These are phyloP conservation scores for Tretioscincus oriximinensis DNA, from an alignment of 2,113 vertebrate species.

Conservation along the genomic window DNA sequence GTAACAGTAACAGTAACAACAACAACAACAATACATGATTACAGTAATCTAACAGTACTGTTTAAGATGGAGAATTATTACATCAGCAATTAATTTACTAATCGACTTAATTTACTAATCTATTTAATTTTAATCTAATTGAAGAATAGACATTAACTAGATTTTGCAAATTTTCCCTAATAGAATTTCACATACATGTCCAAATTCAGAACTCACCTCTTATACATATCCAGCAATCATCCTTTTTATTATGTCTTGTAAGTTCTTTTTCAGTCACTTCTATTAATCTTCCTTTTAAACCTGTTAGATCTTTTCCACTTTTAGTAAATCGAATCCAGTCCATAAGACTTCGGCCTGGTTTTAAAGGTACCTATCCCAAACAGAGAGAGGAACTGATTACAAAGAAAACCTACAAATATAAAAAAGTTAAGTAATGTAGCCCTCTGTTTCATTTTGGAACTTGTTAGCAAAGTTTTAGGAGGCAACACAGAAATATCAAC, in stretches of 20 bases:
- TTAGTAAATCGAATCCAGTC: conserved; percentile 95
- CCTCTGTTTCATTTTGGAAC: not conserved
- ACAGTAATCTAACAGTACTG: too few species aligned
- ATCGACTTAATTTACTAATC: too few species aligned
- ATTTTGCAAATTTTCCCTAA: too few species aligned
- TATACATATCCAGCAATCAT: conserved; percentile 97
- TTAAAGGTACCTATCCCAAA: conserved; percentile 83
- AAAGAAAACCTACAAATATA: not conserved
- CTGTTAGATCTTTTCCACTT: conserved; percentile 90
- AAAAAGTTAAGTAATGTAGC: not conserved
- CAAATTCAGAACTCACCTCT: conserved; percentile 77
- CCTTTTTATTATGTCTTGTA: conserved; percentile 84
- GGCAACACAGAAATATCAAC: not conserved
- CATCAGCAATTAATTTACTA: too few species aligned
- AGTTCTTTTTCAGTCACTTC: conserved; percentile 92
- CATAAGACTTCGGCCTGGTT: conserved; percentile 96
- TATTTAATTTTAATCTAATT: too few species aligned
- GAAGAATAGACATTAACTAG: too few species aligned
- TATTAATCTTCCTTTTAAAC: conserved; percentile 85
- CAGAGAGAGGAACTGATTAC: not conserved
- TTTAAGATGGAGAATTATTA: too few species aligned
- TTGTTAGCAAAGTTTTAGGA: fast-evolving
- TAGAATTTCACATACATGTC: too few species aligned
- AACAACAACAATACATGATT: too few species aligned
- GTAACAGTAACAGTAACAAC: too few species aligned